Base-by-base conservation (phyloP, 2,113 vertebrate species). In the Notothenia coriiceps region DNA sequence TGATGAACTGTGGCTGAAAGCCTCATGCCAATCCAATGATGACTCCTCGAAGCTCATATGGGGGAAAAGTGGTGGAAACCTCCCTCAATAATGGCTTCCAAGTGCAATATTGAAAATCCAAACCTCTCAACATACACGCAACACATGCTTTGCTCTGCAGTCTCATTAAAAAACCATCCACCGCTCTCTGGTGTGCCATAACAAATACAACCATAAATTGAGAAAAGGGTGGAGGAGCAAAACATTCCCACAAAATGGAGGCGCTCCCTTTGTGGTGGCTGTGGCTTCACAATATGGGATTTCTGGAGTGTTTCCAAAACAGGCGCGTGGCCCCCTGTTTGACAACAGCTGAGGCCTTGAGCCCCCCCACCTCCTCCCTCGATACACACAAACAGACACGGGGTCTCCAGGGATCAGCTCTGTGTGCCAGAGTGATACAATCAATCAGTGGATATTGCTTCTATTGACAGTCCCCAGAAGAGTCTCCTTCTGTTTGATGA, bases 401-500 rank as follows among this genome's bases (percentile, higher is more conserved):
- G 1, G 25, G 70, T 86, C 91, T 92, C 90, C 67, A 70, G 89
- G 85, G 89, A 91, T 56, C 60, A 51, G 49, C 83, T 73, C 86
- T 10, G 68, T 78, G 87, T 83, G 87, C 90, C 86, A 92, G 84
- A 84, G 77, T 84, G 86, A 88, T 84, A 93, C 89, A 91, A 95
- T 95, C 93, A 95, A 94, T 95, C 94, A 95, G 85, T 50, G 61
- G 79, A 90, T 93, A 94, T 94, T 93, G 89, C 89, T 73, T 93
- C 74, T 90, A 95, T 94, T 94, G 94, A 93, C 93, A 93, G 84
- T 40, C 46, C 59, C 71, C 86, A 86, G 86, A 81, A 86, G 85
- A 92, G 70, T 80, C 88, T 79, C 88, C 85, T 84, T 87, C 80
- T 84, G 85, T 85, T 83, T 88, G 88, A 91, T 93, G 81, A 88